Evolutionary conservation across 2,888 invertebrate genomes (phyloP), one percentile per base, ranked within the genome.

Genomic region (Drosophila eohydei): DNA sequence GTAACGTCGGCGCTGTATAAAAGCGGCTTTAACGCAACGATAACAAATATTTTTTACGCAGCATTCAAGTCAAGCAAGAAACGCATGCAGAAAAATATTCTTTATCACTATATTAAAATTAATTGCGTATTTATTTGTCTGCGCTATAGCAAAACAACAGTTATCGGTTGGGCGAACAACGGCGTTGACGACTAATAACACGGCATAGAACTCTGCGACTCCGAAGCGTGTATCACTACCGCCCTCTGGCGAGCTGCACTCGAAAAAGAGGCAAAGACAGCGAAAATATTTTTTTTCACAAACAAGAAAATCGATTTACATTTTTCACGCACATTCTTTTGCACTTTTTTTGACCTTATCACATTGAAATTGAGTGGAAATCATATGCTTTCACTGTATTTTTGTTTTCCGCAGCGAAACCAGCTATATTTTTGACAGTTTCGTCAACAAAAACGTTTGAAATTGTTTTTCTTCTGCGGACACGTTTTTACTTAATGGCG

Each of bases 401-500:
- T 88, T 83, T 71, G 67, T 78, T 80, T 83, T 80, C 83, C 80
- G 72, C 78, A 83, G 67, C 77, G 83, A 82, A 90, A 90, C 86
- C 72, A 74, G 78, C 80, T 81, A 85, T 89, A 91, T 92, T 90
- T 81, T 81, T 65, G 74, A 74, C 77, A 82, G 87, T 88, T 92
- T 88, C 81, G 88, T 80, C 81, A 80, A 83, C 81, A 80, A 85
- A 91, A 90, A 88, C 90, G 85, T 83, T 82, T 74, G 78, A 88
- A 91, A 90, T 91, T 92, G 89, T 91, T 92, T 91, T 92, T 92
- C 91, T 79, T 91, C 88, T 91, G 90, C 87, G 92, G 92, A 91
- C 93, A 92, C 93, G 92, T 92, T 92, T 92, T 92, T 91, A 92
- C 92, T 92, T 90, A 92, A 92, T 93, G 92, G 91, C 91, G 92